Evolutionary conservation across 1,140 invertebrate species (phyloP), one percentile per base, ranked within the genome.

Genomic region (Bradynema listronoti): DNA sequence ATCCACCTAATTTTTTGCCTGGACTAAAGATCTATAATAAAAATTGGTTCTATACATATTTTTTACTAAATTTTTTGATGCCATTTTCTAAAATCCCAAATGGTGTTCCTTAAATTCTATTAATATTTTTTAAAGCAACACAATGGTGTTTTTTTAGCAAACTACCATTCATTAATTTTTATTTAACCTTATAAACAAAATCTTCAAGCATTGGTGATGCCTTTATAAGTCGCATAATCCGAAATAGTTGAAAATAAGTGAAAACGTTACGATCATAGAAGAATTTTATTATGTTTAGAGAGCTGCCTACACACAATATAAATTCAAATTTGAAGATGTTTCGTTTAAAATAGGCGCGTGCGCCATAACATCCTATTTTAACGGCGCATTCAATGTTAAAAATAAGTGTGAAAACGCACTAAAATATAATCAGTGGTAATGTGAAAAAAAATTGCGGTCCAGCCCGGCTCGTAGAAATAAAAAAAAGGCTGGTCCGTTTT

Each of bases 321-420:
- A 98, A 80, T 81, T 99, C 95, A 82, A 98, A 97, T 79, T 98
- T 98, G 78, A 97, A 93, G 58, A 95, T 89, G 1, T 91, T 92
- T 78, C 95, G 88, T 72, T 90, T 88, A 75, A 89, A 90, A 78
- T 98, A 99, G 16, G 89, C 88, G 60, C 86, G 84, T 80, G 91
- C 88, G 2, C 94, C 93, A 33, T 97, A 82, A 80, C 93, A 97
- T 86, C 91, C 94, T 66, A 98, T 89, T 82, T 99, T 99, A 71
- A 99, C 91, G 1, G 96, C 69, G 0, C 90, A 89, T 82, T 99
- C 95, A 52, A 97, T 80, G 73, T 95, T 87, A 68, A 99, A 86
- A 63, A 98, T 85, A 54, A 93, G 85, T 0, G 94, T 57, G 82
- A 82, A 65, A 55, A 52, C 63, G 32, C 16, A 58, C 47, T 73